phyloP scores from a whole-genome alignment of 2,797 vertebrate genomes.

The Trachops cirrhosus region DNA sequence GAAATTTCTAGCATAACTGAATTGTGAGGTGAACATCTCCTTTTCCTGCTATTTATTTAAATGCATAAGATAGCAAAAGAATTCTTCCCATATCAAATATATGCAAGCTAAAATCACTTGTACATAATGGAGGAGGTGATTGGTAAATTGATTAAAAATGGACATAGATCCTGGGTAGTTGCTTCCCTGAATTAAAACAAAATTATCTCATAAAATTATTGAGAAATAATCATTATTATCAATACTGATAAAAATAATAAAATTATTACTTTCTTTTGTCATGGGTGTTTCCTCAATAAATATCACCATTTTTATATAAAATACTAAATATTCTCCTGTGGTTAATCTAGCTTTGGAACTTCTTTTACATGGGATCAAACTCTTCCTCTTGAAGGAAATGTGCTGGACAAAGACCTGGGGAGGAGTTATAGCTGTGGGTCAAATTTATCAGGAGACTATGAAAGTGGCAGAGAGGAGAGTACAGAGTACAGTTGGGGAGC shows the following conservation, averaged over 20 bases:
- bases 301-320: neutral
- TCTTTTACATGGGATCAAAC: neutral
- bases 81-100: neutral
- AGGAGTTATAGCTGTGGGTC: neutral
- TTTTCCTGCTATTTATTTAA: neutral
- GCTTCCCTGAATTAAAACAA: neutral
- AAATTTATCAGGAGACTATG: neutral
- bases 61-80: neutral
- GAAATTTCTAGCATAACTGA: neutral
- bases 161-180: neutral
- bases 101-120: neutral
- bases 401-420: neutral
- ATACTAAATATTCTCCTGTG: neutral
- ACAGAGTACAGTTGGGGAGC: neutral
- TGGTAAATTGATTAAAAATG: neutral
- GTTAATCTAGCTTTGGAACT: neutral
- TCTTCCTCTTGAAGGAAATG: neutral
- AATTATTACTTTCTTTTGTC: neutral
- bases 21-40: neutral
- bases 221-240: slow-evolving; percentile 19
- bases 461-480: neutral
- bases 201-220: neutral
- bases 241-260: slow-evolving; percentile 31
- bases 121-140: neutral
- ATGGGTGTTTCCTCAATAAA: neutral